These are phyloP conservation scores for Alosa sapidissima DNA, from an alignment of 2,797 vertebrate genomes.

Conservation along the genomic window DNA sequence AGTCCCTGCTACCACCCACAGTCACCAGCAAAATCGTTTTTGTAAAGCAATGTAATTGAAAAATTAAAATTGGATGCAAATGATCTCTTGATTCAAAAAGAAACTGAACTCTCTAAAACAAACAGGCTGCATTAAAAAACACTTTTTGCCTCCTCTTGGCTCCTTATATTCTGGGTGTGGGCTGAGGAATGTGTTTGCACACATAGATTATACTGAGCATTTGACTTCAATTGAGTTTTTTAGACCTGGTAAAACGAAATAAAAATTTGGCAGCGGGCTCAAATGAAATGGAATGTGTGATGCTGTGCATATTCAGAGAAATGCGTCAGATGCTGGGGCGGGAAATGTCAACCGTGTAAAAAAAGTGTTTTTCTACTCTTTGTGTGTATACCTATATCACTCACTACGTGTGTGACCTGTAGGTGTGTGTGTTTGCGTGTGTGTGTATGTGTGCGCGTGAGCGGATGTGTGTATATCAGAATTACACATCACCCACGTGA, in stretches of 20 bases:
- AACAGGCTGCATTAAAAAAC: constrained; percentile 24
- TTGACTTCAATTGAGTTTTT: constrained; percentile 33
- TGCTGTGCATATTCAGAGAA: neutral
- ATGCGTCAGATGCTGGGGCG: neutral
- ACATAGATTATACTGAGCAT: constrained; percentile 36
- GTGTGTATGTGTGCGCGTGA: neutral
- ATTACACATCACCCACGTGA: constrained; percentile 28
- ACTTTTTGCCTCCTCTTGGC: constrained; percentile 13
- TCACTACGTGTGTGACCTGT: neutral
- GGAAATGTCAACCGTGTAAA: neutral
- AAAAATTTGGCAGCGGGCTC: constrained; percentile 4
- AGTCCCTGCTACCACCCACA: neutral
- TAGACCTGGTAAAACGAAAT: neutral
- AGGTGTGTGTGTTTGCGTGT: neutral
- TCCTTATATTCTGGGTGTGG: neutral
- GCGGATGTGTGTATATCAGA: neutral
- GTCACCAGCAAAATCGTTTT: neutral
- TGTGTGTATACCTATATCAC: neutral
- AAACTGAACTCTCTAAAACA: constrained; percentile 1
- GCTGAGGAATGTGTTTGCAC: constrained; percentile 41
- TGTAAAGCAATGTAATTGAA: neutral
- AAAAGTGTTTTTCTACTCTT: neutral
- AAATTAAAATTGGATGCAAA: constrained; percentile 15
- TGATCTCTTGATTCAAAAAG: constrained; percentile 4
- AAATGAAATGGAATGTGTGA: constrained; percentile 27